A percentile compares a stretch with the other conserved stretches of the same genome.
phyloP scores from a whole-genome alignment of 2,888 invertebrate species.

The Euzophera pinguis region DNA sequence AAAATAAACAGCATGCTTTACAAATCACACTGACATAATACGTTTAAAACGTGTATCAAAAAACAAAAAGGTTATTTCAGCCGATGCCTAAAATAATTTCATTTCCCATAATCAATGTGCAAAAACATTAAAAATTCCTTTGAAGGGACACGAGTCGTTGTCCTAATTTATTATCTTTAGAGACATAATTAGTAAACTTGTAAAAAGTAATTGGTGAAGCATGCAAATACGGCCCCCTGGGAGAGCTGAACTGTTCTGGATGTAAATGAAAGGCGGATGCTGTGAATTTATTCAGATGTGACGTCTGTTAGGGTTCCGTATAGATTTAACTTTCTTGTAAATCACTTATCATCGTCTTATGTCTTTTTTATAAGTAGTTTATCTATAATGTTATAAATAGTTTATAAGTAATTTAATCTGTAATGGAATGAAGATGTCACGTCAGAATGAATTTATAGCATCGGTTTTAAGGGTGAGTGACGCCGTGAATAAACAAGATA shows the following conservation, averaged over 20 bases:
- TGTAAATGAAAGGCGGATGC: conserved; percentile 55
- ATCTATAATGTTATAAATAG: too few relatives aligned
- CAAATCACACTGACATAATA: too few relatives aligned
- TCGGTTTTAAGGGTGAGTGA: too few relatives aligned
- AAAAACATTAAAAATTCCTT: background rate
- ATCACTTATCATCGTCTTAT: background rate
- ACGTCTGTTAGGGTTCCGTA: conserved; percentile 1
- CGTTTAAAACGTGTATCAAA: too few relatives aligned
- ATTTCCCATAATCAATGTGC: background rate
- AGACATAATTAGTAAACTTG: conserved; percentile 57
- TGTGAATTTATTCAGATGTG: conserved; percentile 44
- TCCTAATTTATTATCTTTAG: conserved; percentile 35
- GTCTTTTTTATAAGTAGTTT: too few relatives aligned
- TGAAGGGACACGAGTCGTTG: conserved; percentile 14
- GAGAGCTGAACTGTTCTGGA: conserved; percentile 55
- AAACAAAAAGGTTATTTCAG: background rate
- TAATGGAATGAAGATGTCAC: too few relatives aligned
- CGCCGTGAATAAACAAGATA: too few relatives aligned
- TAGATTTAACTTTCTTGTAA: background rate
- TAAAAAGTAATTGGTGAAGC: conserved; percentile 66
- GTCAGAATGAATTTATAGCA: too few relatives aligned
- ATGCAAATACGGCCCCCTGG: conserved; percentile 60
- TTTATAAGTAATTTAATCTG: too few relatives aligned
- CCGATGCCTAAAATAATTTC: background rate
- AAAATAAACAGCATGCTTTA: too few relatives aligned